Evolutionary conservation across 2,797 vertebrate genomes (phyloP), one percentile per base, ranked within the genome.

Genomic region (Acanthopagrus latus): DNA sequence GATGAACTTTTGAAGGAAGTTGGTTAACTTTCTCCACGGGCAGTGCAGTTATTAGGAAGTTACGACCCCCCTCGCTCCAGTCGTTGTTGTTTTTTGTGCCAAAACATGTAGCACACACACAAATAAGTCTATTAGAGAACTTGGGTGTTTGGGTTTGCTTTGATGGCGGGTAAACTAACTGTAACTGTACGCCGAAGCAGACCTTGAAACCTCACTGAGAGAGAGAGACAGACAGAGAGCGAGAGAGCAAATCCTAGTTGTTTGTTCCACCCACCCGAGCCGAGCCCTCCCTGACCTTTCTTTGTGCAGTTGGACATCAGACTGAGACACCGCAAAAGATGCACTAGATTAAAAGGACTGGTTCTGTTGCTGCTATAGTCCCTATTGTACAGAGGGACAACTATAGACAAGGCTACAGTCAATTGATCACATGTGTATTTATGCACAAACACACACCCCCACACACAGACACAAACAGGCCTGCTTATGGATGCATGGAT

Each of bases 241-340:
- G 76, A 80, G 78, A 74, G 62, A 23, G 76, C 51, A 75, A 84
- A 89, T 88, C 89, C 85, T 83, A 58, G 83, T 88, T 83, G 89
- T 93, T 92, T 94, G 89, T 92, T 92, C 88, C 91, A 76, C 88
- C 92, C 90, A 92, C 89, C 79, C 71, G 23, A 87, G 71, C 76
- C 7, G 80, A 89, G 85, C 78, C 91, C 84, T 90, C 84, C 60
- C 78, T 88, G 86, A 92, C 89, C 91, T 90, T 86, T 86, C 84
- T 90, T 87, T 91, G 80, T 92, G 81, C 81, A 64, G 83, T 87
- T 47, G 81, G 83, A 93, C 88, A 91, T 92, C 84, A 91, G 88
- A 87, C 85, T 16, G 83, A 91, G 82, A 85, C 3, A 47, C 67
- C 0, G 74, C 51, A 4, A 65, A 92, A 91, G 76, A 92, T 87